Evolutionary conservation across 1,140 invertebrate species (phyloP), one percentile per base, ranked within the genome.

Genomic region (Aradophagus sp.): DNA sequence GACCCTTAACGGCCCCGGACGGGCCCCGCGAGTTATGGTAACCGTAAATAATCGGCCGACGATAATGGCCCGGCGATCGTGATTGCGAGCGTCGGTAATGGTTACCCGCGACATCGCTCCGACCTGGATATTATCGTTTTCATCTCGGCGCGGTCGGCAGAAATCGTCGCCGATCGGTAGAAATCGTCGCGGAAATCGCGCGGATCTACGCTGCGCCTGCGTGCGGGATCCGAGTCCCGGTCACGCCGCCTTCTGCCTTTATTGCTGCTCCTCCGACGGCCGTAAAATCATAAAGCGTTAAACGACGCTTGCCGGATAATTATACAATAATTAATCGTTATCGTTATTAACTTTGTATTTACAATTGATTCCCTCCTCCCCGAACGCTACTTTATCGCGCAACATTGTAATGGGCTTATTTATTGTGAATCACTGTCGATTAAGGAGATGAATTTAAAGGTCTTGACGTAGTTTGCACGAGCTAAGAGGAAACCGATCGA

Each of bases 21-120:
- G 66, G 67, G 62, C 44, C 73, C 70, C 41, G 56, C 68, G 67
- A 82, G 77, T 81, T 80, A 82, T 81, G 78, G 77, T 80, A 74
- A 80, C 76, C 80, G 80, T 82, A 80, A 82, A 81, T 82, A 81
- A 82, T 79, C 68, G 76, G 69, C n/a, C 53, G 56, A 68, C 69
- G 73, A 74, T 79, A 80, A 80, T 78, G 75, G 74, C 56, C 67
- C 73, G 68, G 72, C 8, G 68, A 74, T 74, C 70, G 67, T 78
- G 75, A 77, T 75, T 72, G 73, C 48, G 27, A 62, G 56, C 53
- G 74, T 71, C 74, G 68, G 56, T 59, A 61, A 53, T 74, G 72
- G 69, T 71, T 74, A 59, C 55, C 58, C 38, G 55, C 73, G 47
- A 67, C 66, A 70, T 68, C 23, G 10, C 16, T 23, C 12, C 42